Evolutionary conservation across 92 coral and sea anemone genomes (phyloP), one percentile per base, ranked within the genome.

Genomic region (Isaurus tuberculatus): DNA sequence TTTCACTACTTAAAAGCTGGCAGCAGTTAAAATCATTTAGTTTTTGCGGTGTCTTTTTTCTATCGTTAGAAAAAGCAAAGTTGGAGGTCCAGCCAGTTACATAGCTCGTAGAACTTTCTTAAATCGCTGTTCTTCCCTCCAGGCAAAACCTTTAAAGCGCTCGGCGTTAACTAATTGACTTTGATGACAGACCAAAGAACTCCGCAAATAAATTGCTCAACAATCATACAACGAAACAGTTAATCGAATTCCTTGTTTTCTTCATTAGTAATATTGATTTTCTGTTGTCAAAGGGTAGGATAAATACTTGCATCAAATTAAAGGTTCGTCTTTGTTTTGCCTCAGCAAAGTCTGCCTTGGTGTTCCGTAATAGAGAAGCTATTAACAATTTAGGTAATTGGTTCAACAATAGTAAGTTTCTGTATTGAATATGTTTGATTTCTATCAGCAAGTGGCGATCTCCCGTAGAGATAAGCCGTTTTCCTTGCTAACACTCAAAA

Each of bases 101-200:
- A 34, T 55, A 33, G 65, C 68, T 72, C 26, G 78, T 2, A 34
- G 68, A 34, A 36, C 28, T 4, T 55, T 77, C 49, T 58, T 16
- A 49, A 58, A 22, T 58, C 4, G 36, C 7, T 61, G 51, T 58
- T 26, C 44, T 51, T 57, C 22, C 82, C 82, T 60, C 53, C 13
- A 57, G 82, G 70, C 68, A 26, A 77, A 55, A 37, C 22, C 67
- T 20, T 77, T 75, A 28, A 60, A 57, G 51, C 22, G 82, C 55
- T 77, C 22, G 70, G 70, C 70, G 67, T 77, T 77, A 77, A 22
- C 51, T 77, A 77, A 77, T 57, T 25, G 44, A 55, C 33, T 5
- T 7, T 34, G 82, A 57, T 77, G 82, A 77, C 48, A 57, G 82
- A 77, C 53, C 55, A 77, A 77, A 77, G 82, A 57, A 57, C 82